These are phyloP conservation scores for Ancistrus triradiatus DNA, from an alignment of 2,113 vertebrate species.

Conservation along the genomic window DNA sequence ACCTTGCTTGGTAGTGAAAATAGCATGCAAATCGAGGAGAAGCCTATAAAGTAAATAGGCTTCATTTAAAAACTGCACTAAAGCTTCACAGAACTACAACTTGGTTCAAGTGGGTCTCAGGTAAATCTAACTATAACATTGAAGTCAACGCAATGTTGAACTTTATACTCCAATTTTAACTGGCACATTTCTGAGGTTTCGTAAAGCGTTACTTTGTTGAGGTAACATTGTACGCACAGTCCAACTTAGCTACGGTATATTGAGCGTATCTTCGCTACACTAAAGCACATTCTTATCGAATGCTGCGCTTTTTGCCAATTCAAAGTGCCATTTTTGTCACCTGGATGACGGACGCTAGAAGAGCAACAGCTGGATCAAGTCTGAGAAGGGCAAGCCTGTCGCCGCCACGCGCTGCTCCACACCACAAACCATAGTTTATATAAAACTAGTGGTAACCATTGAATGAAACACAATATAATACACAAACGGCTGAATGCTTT, in stretches of 20 bases:
- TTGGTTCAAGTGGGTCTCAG: no score
- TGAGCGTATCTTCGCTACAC: background rate
- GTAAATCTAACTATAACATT: background rate
- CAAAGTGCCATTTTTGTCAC: constrained; percentile 18
- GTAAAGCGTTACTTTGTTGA: no score
- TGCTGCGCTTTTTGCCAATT: background rate
- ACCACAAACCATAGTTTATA: no score
- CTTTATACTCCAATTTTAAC: no score
- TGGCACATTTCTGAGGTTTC: no score
- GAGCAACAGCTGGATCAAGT: constrained; percentile 34
- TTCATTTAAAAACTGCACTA: background rate
- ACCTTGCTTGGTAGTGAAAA: background rate
- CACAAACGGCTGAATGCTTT: no score
- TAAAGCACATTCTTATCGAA: background rate
- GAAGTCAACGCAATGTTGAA: background rate
- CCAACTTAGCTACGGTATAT: no score
- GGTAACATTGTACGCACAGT: no score
- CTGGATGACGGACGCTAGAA: constrained; percentile 1
- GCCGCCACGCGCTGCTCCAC: no score
- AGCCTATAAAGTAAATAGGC: background rate
- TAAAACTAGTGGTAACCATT: no score
- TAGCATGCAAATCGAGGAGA: background rate
- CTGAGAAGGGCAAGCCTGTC: background rate
- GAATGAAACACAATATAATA: no score
- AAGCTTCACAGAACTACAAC: no score